Conservation (phyloP, 1,140 invertebrate genomes). For the Eubasilissa regina region DNA sequence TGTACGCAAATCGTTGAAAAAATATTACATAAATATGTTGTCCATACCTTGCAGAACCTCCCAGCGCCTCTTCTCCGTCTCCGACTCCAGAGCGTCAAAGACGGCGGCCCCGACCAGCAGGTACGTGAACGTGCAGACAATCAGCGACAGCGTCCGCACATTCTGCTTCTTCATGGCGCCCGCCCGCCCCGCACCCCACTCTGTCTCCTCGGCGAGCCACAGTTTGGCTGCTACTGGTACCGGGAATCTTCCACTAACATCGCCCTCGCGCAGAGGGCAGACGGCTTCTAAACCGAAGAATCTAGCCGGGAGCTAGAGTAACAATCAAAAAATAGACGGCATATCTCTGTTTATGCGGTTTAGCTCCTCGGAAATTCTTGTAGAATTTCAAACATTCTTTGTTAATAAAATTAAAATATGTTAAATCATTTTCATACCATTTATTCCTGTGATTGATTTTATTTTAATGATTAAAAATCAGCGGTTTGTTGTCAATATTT, state of each 20-base stretch:
- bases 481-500: too few species aligned
- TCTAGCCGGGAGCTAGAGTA: background rate
- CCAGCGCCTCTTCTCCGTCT: conserved; percentile 91
- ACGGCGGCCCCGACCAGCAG: conserved; percentile 98
- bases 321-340: too few species aligned
- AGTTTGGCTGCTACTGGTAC: conserved; percentile 50
- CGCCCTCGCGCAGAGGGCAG: background rate
- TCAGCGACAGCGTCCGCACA: conserved; percentile 97
- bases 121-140: conserved; percentile 99
- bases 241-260: background rate
- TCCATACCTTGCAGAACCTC: conserved; percentile 85
- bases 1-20: too few species aligned
- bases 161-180: conserved; percentile 95
- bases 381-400: too few species aligned
- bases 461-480: too few species aligned
- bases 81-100: conserved; percentile 97
- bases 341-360: too few species aligned
- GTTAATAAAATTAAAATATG: too few species aligned
- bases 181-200: conserved; percentile 64
- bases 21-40: too few species aligned
- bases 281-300: background rate
- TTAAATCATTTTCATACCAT: too few species aligned
- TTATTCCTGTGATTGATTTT: too few species aligned
- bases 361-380: too few species aligned
- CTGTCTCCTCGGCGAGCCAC: conserved; percentile 60